Base-by-base conservation (phyloP, 1,140 invertebrate genomes). In the Brachionus paranguensis region DNA sequence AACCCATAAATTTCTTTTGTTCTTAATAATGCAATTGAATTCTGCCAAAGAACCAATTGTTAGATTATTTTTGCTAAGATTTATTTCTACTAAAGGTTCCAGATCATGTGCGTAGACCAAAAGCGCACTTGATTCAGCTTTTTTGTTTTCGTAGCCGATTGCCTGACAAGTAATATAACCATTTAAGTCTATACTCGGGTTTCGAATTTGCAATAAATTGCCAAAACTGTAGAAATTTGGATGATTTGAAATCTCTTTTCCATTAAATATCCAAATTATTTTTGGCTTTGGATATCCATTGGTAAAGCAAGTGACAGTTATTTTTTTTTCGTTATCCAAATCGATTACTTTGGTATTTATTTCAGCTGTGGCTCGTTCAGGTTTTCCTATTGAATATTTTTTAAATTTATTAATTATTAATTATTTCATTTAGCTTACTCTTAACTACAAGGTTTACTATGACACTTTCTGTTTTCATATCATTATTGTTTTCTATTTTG, bases 271-370 rank as follows among this genome's bases (percentile, higher is more conserved):
- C 72, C 72, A 76, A 27, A 8, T 50, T 47, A 76, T n/a, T 50
- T 47, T 76, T 53, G 72, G 72, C n/a, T 29, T 76, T 50, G 72
- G 72, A 27, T 50, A 76, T 14, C 72, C 72, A 14, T 45, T 76
- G 0, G 72, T 76, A 12, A 24, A 50, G 27, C 72, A 76, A 37
- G 20, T 76, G 5, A 76, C 24, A 29, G 43, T 50, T 76, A 27
- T 29, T 50, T 3, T 50, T 12, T 37, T 47, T 5, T 27, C 7
- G 2, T 33, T 37, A 24, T 76, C 27, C 17, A 76, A 47, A 11
- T 76, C 12, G 10, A 76, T 50, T 14, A 76, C 33, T 76, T 50
- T 47, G 11, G 43, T 76, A 27, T 27, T 27, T 12, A 76, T 50
- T 12, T 76, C 27, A 14, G 72, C 72, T 27, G 72, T 76, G 0